These are phyloP conservation scores for Siphamia tubifer DNA, from an alignment of 2,113 vertebrate genomes.

Conservation along the genomic window DNA sequence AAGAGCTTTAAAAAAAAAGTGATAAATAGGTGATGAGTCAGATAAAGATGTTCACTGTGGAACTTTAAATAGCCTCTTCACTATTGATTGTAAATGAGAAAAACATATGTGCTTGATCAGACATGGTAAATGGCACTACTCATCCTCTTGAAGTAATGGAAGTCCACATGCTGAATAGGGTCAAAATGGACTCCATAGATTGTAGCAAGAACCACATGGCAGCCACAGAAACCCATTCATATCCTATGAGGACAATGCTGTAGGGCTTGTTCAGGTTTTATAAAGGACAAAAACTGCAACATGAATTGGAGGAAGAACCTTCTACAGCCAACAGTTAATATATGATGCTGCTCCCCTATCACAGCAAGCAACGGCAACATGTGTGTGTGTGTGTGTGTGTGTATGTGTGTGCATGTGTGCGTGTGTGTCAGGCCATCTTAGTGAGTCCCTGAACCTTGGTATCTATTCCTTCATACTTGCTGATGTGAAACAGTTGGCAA, in stretches of 20 bases:
- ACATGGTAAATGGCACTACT: background rate
- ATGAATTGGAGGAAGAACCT: background rate
- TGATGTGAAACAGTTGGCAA: conserved; percentile 28
- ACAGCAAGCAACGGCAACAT: background rate
- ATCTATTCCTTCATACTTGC: background rate
- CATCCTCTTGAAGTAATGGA: background rate
- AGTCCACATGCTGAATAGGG: background rate
- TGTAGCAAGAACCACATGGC: background rate
- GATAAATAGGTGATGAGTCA: background rate
- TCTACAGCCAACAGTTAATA: background rate
- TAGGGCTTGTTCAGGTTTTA: background rate
- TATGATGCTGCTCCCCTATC: background rate
- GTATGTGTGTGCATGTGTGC: background rate
- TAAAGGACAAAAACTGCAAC: background rate
- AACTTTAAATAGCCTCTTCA: background rate
- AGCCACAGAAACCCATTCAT: background rate
- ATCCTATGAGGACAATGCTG: background rate
- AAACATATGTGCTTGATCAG: background rate
- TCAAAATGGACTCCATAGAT: background rate
- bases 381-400: background rate
- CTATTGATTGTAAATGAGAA: background rate
- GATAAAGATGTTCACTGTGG: background rate
- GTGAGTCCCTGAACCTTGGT: background rate
- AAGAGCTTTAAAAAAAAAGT: background rate
- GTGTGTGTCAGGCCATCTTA: background rate